Evolutionary conservation across 2,888 invertebrate genomes (phyloP).

Genomic region (Nymphalis polychloros): DNA sequence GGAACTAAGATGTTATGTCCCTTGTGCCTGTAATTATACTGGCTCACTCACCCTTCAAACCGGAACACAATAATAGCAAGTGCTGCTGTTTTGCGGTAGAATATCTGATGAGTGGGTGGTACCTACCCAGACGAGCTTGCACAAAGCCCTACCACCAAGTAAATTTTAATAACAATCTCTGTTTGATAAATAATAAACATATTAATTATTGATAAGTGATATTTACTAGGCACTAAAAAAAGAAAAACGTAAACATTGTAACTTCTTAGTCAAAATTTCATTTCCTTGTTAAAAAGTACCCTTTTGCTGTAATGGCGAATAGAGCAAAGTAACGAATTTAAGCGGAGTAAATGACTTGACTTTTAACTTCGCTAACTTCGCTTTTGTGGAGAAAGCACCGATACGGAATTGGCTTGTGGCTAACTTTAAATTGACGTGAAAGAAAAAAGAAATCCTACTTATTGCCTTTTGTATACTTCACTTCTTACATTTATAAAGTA

Average conservation of each 20-base stretch:
- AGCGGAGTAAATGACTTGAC: constrained; percentile 35
- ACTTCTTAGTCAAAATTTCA: constrained; percentile 5
- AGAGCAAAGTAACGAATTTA: constrained; percentile 33
- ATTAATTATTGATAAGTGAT: not conserved
- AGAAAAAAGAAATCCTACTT: constrained; percentile 16
- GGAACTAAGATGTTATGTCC: too few relatives aligned
- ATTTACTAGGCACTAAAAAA: not conserved
- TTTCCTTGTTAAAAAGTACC: constrained; percentile 15
- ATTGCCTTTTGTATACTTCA: constrained; percentile 6
- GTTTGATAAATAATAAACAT: too few relatives aligned
- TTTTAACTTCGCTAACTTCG: constrained; percentile 34
- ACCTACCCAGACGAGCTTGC: too few relatives aligned
- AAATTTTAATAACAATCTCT: too few relatives aligned
- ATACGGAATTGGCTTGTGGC: constrained; percentile 26
- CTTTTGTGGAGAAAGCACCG: constrained; percentile 31
- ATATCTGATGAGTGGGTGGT: too few relatives aligned
- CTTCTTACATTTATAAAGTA: not conserved
- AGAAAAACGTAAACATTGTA: not conserved
- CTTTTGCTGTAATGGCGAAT: constrained; percentile 25
- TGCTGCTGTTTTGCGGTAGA: too few relatives aligned
- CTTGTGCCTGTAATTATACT: too few relatives aligned
- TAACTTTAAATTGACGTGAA: constrained; percentile 32
- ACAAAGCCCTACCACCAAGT: too few relatives aligned
- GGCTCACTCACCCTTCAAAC: too few relatives aligned
- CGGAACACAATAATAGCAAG: too few relatives aligned